Conservation (phyloP, 2,888 invertebrate genomes). For the Volucella zonaria region DNA sequence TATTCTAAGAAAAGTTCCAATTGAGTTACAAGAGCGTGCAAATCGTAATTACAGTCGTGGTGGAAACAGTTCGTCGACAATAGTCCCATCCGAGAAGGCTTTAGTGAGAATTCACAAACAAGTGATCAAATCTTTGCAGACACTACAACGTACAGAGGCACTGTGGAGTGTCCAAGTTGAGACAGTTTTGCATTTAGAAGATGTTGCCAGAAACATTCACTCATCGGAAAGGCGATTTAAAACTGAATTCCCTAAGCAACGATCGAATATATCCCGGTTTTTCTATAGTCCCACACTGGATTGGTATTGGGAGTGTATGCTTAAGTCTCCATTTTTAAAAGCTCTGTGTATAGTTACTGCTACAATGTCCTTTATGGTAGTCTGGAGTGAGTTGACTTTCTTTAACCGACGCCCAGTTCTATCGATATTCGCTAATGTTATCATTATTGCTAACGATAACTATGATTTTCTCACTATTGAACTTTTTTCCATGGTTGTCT, state of each 20-base stretch:
- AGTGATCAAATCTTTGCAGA: slow-evolving; percentile 95
- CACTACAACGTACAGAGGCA: slow-evolving; percentile 95
- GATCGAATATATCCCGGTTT: slow-evolving; percentile 85
- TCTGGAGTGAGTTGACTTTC: slow-evolving; percentile 99
- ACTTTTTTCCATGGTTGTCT: slow-evolving; percentile 94
- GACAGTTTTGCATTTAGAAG: slow-evolving; percentile 92
- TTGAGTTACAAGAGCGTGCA: slow-evolving; percentile 89
- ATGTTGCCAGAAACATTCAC: slow-evolving; percentile 89
- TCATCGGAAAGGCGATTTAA: slow-evolving; percentile 85
- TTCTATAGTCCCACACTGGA: slow-evolving; percentile 89
- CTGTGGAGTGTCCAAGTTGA: slow-evolving; percentile 95
- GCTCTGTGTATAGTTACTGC: slow-evolving; percentile 88
- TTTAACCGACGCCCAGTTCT: slow-evolving; percentile 96
- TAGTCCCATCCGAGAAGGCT: slow-evolving; percentile 91
- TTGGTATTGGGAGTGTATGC: slow-evolving; percentile 97
- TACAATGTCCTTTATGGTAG: slow-evolving; percentile 93
- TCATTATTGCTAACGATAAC: slow-evolving; percentile 89
- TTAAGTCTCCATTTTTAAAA: slow-evolving; percentile 90
- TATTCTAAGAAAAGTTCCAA: slow-evolving; percentile 93
- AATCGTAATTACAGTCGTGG: slow-evolving; percentile 84
- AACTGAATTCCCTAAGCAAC: slow-evolving; percentile 87
- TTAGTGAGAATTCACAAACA: slow-evolving; percentile 95
- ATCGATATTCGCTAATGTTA: slow-evolving; percentile 97
- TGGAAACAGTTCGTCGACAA: slow-evolving; percentile 84
- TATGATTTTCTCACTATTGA: slow-evolving; percentile 98